A percentile compares a stretch with the other conserved stretches of the same genome.
Evolutionary conservation across 2,888 invertebrate species (phyloP).

Genomic region (Lypha dubia): DNA sequence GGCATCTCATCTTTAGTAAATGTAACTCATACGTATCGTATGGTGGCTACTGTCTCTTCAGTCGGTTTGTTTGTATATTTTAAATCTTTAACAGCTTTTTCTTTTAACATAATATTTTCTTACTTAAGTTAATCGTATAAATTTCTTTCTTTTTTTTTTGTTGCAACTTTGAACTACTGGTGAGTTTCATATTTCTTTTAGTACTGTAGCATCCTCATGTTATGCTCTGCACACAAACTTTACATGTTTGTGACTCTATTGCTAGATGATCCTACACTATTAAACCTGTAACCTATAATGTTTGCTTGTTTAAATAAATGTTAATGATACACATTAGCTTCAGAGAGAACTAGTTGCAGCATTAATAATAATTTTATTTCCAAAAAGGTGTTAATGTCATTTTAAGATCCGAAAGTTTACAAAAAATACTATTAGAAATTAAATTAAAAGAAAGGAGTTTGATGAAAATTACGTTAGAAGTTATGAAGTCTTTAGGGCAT

Average conservation of each 20-base stretch:
- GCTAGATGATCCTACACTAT: not conserved
- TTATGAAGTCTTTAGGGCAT: too few species aligned
- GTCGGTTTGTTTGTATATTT: not conserved
- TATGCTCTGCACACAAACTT: not conserved
- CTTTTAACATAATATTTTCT: not conserved
- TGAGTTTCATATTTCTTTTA: not conserved
- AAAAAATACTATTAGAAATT: not conserved
- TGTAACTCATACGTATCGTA: not conserved
- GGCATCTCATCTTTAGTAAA: too few species aligned
- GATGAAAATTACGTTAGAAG: not conserved
- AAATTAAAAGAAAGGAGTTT: not conserved
- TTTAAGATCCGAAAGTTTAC: not conserved
- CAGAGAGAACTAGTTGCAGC: not conserved
- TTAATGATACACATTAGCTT: not conserved
- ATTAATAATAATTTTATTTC: not conserved
- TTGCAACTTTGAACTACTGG: not conserved
- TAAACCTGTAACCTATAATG: not conserved
- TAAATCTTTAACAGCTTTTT: not conserved
- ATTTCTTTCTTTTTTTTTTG: not conserved
- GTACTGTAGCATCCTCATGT: not conserved
- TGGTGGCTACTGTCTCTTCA: not conserved
- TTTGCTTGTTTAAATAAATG: not conserved
- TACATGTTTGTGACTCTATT: not conserved
- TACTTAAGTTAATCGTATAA: not conserved
- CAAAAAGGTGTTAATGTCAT: not conserved